Conservation (phyloP, 1,140 invertebrate genomes). For the Caerostris extrusa region DNA sequence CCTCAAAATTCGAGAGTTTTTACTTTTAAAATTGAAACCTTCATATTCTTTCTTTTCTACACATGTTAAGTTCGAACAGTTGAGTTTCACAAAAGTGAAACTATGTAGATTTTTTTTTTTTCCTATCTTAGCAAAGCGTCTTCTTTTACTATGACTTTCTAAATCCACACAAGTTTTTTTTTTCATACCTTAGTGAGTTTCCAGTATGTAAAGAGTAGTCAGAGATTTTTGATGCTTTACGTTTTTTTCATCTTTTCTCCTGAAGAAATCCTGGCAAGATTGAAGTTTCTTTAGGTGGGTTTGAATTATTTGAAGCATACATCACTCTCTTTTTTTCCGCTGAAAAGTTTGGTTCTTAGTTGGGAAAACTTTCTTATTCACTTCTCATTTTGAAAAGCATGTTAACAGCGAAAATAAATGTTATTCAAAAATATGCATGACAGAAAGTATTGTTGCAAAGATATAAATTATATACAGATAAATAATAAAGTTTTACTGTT, state of each 20-base stretch:
- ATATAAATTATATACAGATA: too few relatives aligned
- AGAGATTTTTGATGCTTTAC: background rate
- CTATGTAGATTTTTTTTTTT: background rate
- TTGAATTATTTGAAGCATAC: background rate
- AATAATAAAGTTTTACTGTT: too few relatives aligned
- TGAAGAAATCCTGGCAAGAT: background rate
- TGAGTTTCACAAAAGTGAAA: constrained; percentile 16
- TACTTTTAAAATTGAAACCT: constrained; percentile 2
- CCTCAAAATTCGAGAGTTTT: background rate
- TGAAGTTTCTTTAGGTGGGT: background rate
- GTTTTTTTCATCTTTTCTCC: background rate
- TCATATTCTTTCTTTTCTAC: constrained; percentile 20
- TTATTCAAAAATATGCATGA: too few relatives aligned
- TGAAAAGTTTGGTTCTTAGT: background rate
- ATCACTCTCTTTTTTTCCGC: background rate
- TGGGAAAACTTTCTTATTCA: too few relatives aligned
- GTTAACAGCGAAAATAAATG: too few relatives aligned
- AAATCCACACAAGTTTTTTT: constrained; percentile 6
- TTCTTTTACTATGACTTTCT: constrained; percentile 10
- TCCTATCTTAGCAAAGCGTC: background rate
- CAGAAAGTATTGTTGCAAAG: too few relatives aligned
- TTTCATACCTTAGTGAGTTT: background rate
- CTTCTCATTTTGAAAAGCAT: too few relatives aligned
- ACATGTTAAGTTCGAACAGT: constrained; percentile 12
- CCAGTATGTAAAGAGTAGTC: background rate